Evolutionary conservation across 2,113 vertebrate genomes (phyloP).

Genomic region (Craseonycteris thonglongyai): DNA sequence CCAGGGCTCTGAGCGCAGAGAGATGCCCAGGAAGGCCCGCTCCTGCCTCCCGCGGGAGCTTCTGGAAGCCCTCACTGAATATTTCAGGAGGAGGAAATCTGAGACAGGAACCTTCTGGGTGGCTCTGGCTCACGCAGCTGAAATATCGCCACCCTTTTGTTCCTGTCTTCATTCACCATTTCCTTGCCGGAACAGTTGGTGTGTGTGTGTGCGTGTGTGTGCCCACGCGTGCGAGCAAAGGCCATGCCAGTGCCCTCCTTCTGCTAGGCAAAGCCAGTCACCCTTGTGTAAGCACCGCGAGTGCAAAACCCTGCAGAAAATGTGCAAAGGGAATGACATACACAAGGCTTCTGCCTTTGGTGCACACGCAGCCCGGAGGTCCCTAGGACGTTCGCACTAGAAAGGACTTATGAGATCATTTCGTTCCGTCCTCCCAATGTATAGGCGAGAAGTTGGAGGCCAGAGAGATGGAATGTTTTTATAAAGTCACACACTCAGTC

Average conservation of each 20-base stretch:
- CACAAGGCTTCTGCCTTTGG: not conserved
- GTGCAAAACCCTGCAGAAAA: not conserved
- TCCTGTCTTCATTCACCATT: not conserved
- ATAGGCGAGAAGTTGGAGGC: not conserved
- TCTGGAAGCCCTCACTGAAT: not conserved
- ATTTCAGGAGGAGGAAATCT: slow-evolving; percentile 43
- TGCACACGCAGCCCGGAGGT: not conserved
- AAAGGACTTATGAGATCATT: not conserved
- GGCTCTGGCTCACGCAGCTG: not conserved
- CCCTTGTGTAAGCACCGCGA: rapidly evolving
- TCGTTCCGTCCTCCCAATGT: not conserved
- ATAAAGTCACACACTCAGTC: not conserved
- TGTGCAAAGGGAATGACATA: not conserved
- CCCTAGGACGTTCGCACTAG: not conserved
- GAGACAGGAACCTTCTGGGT: not conserved
- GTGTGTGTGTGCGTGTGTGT: no score
- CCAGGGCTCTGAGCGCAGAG: rapidly evolving
- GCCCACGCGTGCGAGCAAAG: no score
- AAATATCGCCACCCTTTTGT: not conserved
- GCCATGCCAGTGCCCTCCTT: not conserved
- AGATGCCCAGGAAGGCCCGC: not conserved
- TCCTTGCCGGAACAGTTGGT: not conserved
- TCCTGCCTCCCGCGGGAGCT: not conserved
- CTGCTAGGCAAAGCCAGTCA: not conserved
- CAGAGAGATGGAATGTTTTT: not conserved